Evolutionary conservation across 2,113 vertebrate species (phyloP).

Genomic region (Syngnathus typhle): DNA sequence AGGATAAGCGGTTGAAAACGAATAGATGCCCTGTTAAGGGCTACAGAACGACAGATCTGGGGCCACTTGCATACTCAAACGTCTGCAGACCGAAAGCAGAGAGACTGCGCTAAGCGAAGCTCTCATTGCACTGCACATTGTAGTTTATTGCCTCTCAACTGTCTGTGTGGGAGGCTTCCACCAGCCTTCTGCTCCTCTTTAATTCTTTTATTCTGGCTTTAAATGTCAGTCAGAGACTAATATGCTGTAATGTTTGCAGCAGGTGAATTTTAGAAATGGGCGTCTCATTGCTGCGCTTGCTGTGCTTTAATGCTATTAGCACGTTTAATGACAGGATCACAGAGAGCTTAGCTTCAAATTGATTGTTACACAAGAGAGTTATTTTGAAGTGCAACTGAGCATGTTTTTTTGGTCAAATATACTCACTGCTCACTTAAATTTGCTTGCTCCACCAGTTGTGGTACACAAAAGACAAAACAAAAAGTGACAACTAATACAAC

Average conservation of each 20-base stretch:
- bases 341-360: not conserved
- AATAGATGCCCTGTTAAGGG: not conserved
- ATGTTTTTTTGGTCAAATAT: conserved; percentile 3
- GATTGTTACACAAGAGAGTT: not conserved
- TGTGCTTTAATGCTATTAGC: not conserved
- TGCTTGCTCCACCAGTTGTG: too few species aligned
- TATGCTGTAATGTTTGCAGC: not conserved
- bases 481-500: not conserved
- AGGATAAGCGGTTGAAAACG: not conserved
- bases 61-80: not conserved
- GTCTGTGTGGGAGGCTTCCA: conserved; percentile 26
- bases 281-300: not conserved
- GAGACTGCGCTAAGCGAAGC: not conserved
- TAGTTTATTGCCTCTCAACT: conserved; percentile 2
- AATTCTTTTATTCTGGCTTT: conserved; percentile 2
- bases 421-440: not conserved
- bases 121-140: not conserved
- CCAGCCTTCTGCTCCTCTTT: conserved; percentile 11
- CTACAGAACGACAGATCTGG: not conserved
- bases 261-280: conserved; percentile 4
- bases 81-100: not conserved
- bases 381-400: not conserved
- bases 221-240: not conserved
- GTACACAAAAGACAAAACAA: not conserved
- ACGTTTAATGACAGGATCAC: not conserved